phyloP scores from a whole-genome alignment of 2,888 invertebrate genomes.

The Camptogramma bilineatum region DNA sequence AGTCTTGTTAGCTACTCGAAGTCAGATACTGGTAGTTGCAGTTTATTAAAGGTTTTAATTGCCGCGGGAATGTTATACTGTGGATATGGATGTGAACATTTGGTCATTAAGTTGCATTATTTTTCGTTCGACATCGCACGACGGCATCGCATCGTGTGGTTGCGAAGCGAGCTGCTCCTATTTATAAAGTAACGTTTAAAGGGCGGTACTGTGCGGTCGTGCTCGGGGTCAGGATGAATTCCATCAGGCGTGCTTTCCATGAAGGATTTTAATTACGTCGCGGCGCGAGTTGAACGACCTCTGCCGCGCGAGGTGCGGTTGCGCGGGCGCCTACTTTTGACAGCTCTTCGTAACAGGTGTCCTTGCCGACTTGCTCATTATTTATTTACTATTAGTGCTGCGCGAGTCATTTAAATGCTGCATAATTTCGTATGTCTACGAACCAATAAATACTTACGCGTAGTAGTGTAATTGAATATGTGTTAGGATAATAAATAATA shows the following conservation, averaged over 20 bases:
- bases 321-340: slow-evolving; percentile 66
- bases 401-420: slow-evolving; percentile 12
- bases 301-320: slow-evolving; percentile 54
- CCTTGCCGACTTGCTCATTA: slow-evolving; percentile 35
- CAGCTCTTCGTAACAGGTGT: slow-evolving; percentile 65
- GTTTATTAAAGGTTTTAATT: slow-evolving; percentile 13
- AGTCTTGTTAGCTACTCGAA: background rate
- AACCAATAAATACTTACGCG: slow-evolving; percentile 3
- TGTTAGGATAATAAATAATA: background rate
- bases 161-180: slow-evolving; percentile 63
- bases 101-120: slow-evolving; percentile 40
- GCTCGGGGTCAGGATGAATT: slow-evolving; percentile 79
- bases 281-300: slow-evolving; percentile 72
- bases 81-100: slow-evolving; percentile 23
- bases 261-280: slow-evolving; percentile 84
- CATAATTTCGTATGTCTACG: slow-evolving; percentile 4
- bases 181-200: slow-evolving; percentile 79
- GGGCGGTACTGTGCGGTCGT: slow-evolving; percentile 74
- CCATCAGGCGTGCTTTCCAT: slow-evolving; percentile 81
- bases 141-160: slow-evolving; percentile 45
- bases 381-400: slow-evolving; percentile 35
- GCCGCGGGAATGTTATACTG: slow-evolving; percentile 1
- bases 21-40: background rate
- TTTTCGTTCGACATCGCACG: slow-evolving; percentile 38
- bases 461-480: background rate